These are phyloP conservation scores for Antheraea yamamai DNA, from an alignment of 2,888 invertebrate genomes.

Conservation along the genomic window DNA sequence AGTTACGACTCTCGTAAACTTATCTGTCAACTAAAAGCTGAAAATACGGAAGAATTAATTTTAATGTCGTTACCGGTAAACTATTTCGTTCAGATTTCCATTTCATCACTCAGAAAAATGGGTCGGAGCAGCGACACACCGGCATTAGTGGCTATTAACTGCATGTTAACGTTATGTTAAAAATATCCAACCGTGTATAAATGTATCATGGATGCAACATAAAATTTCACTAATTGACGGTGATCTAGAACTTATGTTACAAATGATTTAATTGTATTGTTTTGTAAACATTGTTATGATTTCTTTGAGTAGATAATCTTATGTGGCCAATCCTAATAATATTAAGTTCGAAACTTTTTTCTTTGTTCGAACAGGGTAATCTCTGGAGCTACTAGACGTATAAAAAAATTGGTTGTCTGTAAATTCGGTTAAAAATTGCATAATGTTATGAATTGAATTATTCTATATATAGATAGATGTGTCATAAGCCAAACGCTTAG, in stretches of 20 bases:
- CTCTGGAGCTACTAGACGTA: no score
- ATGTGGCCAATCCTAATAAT: background rate
- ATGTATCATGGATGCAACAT: constrained; percentile 35
- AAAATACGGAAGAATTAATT: constrained; percentile 56
- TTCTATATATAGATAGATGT: no score
- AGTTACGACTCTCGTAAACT: constrained; percentile 54
- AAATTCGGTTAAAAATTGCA: no score
- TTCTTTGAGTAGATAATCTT: background rate
- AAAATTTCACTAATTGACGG: constrained; percentile 44
- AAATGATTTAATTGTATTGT: constrained; percentile 31
- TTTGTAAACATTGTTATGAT: constrained; percentile 24
- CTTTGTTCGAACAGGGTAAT: no score
- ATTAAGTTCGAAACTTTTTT: no score
- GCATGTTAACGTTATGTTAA: constrained; percentile 61
- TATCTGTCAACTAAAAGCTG: constrained; percentile 53
- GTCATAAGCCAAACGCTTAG: no score
- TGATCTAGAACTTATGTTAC: constrained; percentile 31
- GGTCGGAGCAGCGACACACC: constrained; percentile 55
- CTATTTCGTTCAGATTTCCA: constrained; percentile 47
- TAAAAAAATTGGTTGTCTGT: no score
- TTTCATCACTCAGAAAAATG: constrained; percentile 58
- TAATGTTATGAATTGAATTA: no score
- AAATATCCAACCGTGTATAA: constrained; percentile 54
- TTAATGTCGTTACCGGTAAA: constrained; percentile 48
- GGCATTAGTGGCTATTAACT: constrained; percentile 70